Evolutionary conservation across 2,113 vertebrate genomes (phyloP), one percentile per base, ranked within the genome.

Genomic region (Phaethornis superciliosus): DNA sequence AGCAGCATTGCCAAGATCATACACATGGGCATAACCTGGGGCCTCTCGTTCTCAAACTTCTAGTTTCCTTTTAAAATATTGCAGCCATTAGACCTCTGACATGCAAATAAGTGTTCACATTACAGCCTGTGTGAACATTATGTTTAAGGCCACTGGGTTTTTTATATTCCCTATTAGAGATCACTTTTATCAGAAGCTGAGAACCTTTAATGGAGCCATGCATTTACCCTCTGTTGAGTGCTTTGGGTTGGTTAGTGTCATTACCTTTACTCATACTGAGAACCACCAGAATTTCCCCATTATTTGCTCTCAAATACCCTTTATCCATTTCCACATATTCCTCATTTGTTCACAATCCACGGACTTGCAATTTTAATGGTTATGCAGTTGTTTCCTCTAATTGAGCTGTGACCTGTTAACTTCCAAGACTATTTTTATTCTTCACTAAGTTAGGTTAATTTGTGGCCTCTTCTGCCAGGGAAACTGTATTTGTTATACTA

Each of bases 191-290:
- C 83, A 52, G 80, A 63, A 20, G 33, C 44, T 80, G 47, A 19
- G 24, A 69, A 59, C 51, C 51, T 88, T 46, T 85, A 89, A 94
- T 69, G 60, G 52, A 91, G 55, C 70, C 54, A 69, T 49, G 54
- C 55, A 67, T 91, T 84, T 87, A 74, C 74, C 72, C 75, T 81
- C 51, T 33, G 15, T 59, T 47, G 42, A 86, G 70, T 4, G 2
- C 32, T 93, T 72, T 19, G 46, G 17, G 28, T 46, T 86, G 40
- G 56, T 9, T 82, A 63, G 80, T 55, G 54, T 92, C 83, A 88
- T 94, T 91, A 72, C 55, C 90, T 97, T 77, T 79, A 64, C 20
- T 96, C 84, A 86, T 92, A 81, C 58, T 11, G 40, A 85, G 76
- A 81, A 60, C 22, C 32, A 56, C 35, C 52, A 80, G 86, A 88